Evolutionary conservation across 92 coral and sea anemone species (phyloP).

Genomic region (Zoanthus solanderi): DNA sequence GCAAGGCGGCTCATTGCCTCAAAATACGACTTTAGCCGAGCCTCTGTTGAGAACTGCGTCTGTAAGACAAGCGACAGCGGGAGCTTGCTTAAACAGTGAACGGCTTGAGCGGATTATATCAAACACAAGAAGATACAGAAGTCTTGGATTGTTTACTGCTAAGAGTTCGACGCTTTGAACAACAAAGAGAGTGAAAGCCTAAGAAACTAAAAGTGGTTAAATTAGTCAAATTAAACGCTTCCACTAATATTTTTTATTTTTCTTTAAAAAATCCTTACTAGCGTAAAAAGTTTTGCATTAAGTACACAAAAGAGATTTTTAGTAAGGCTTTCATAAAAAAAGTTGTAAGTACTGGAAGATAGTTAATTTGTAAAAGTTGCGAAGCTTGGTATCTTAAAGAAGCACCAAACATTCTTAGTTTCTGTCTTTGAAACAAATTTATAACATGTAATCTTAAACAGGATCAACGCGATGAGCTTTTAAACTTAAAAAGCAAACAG

Average conservation of each 20-base stretch:
- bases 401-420: neutral
- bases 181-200: neutral
- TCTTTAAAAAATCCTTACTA: no score
- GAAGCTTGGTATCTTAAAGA: neutral
- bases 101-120: conserved; percentile 86
- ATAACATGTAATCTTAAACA: neutral
- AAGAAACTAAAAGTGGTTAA: neutral
- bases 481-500: neutral
- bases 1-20: neutral
- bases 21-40: conserved; percentile 58
- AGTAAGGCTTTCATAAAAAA: no score
- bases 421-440: neutral
- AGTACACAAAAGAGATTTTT: no score
- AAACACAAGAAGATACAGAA: conserved; percentile 92
- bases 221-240: no score
- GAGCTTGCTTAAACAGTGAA: conserved; percentile 76
- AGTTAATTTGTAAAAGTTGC: no score
- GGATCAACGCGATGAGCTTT: neutral
- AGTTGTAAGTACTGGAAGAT: no score
- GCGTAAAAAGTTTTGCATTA: no score
- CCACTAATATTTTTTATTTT: no score
- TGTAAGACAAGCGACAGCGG: conserved; percentile 64
- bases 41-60: conserved; percentile 77
- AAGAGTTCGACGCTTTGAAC: conserved; percentile 77
- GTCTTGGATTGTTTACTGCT: conserved; percentile 89